These are phyloP conservation scores for Helicolenus hilgendorfi DNA, from an alignment of 2,797 vertebrate species.

Conservation along the genomic window DNA sequence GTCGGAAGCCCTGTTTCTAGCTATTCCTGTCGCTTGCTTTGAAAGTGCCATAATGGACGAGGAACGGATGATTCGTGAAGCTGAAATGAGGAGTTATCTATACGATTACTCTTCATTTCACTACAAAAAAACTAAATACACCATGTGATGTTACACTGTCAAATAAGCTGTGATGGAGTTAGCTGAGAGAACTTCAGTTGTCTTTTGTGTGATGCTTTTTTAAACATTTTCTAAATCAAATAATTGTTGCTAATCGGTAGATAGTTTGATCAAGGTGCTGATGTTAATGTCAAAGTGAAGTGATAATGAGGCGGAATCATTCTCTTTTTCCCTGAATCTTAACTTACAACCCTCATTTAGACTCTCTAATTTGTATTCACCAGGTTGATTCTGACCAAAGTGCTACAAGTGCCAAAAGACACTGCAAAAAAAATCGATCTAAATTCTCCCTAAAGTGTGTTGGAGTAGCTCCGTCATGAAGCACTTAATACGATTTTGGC, in stretches of 20 bases:
- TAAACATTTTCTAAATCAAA: neutral
- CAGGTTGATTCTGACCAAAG: neutral
- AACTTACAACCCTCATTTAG: neutral
- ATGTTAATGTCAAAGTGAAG: neutral
- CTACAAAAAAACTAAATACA: neutral
- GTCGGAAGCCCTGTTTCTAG: too few species aligned
- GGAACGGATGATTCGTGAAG: too few species aligned
- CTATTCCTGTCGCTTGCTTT: too few species aligned
- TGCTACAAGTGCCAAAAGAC: neutral
- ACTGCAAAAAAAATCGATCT: neutral
- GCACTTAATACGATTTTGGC: neutral
- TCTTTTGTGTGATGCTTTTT: neutral
- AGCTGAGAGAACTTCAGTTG: neutral
- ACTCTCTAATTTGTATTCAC: neutral
- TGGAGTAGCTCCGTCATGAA: neutral
- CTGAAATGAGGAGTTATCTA: too few species aligned
- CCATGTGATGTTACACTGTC: neutral
- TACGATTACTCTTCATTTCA: fast-evolving
- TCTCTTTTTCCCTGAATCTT: neutral
- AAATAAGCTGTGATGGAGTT: conserved; percentile 13
- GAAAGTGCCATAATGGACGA: too few species aligned
- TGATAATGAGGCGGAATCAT: neutral
- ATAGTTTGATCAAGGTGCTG: neutral
- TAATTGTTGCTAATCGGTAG: neutral
- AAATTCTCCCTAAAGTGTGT: neutral